A percentile compares a stretch with the other conserved stretches of the same genome.
These are phyloP conservation scores for Apogon hyalosoma DNA, from an alignment of 2,797 vertebrate species.

Conservation along the genomic window DNA sequence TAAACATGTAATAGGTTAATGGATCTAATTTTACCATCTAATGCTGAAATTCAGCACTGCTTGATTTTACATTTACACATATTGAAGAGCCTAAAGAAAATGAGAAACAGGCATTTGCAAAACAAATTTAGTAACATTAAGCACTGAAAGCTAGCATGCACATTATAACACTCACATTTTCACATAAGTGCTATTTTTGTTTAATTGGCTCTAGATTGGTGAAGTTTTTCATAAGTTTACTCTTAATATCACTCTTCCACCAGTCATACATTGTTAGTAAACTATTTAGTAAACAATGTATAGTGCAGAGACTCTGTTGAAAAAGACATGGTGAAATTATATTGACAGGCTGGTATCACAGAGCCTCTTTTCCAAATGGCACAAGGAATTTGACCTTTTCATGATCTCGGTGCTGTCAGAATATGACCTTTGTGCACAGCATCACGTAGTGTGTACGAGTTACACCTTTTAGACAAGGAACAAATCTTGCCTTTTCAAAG, in stretches of 20 bases:
- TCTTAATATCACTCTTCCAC: slow-evolving; percentile 21
- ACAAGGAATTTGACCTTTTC: slow-evolving; percentile 78
- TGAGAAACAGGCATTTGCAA: slow-evolving; percentile 1
- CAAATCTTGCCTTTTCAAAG: slow-evolving; percentile 44
- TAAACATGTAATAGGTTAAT: neutral
- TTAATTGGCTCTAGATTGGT: too few relatives aligned
- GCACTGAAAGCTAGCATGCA: too few relatives aligned
- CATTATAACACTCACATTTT: too few relatives aligned
- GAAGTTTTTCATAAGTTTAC: slow-evolving; percentile 42
- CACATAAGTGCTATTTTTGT: too few relatives aligned
- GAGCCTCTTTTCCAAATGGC: slow-evolving; percentile 80
- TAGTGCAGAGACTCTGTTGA: slow-evolving; percentile 54
- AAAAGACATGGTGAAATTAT: slow-evolving; percentile 73
- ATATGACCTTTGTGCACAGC: slow-evolving; percentile 77
- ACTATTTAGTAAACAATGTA: slow-evolving; percentile 60
- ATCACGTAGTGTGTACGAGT: slow-evolving; percentile 53
- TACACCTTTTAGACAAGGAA: slow-evolving; percentile 55
- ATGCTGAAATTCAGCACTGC: neutral
- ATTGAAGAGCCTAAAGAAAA: neutral
- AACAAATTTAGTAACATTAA: slow-evolving; percentile 1
- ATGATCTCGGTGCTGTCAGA: slow-evolving; percentile 72
- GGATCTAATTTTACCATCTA: neutral
- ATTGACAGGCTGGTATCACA: slow-evolving; percentile 76
- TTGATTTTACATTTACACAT: neutral
- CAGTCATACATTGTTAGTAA: slow-evolving; percentile 21